These are phyloP conservation scores for Catharus bicknelli DNA, from an alignment of 2,113 vertebrate genomes.

Conservation along the genomic window DNA sequence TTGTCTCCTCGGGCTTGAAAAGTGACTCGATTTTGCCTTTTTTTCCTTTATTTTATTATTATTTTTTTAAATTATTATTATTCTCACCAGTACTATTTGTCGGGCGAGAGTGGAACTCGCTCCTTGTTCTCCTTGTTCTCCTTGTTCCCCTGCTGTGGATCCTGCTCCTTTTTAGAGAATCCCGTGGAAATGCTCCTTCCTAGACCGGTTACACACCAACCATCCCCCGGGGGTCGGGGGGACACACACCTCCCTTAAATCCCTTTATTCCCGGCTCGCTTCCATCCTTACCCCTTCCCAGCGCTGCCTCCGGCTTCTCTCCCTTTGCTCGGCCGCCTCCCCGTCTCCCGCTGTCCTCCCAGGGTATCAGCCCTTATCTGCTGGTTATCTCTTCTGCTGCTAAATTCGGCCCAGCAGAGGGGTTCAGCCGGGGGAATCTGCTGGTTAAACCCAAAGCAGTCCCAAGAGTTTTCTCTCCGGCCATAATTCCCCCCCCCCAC, in stretches of 20 bases:
- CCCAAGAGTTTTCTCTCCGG: background rate
- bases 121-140: background rate
- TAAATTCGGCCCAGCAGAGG: constrained; percentile 36
- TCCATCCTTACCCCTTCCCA: constrained; percentile 30
- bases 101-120: background rate
- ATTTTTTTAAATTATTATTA: background rate
- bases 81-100: background rate
- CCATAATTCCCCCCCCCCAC: background rate
- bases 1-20: background rate
- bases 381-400: constrained; percentile 38
- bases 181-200: background rate
- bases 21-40: background rate
- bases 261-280: background rate
- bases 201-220: background rate
- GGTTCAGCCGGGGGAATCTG: constrained; percentile 48
- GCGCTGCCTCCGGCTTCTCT: background rate
- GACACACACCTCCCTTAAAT: background rate
- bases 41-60: background rate
- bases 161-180: background rate
- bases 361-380: constrained; percentile 55
- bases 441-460: background rate
- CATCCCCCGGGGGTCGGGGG: background rate
- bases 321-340: background rate
- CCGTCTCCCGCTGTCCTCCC: constrained; percentile 9
- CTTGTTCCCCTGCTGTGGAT: background rate